A percentile compares a stretch with the other conserved stretches of the same genome.
Conservation (phyloP, 2,888 invertebrate species). For the Resseliella maxima region DNA sequence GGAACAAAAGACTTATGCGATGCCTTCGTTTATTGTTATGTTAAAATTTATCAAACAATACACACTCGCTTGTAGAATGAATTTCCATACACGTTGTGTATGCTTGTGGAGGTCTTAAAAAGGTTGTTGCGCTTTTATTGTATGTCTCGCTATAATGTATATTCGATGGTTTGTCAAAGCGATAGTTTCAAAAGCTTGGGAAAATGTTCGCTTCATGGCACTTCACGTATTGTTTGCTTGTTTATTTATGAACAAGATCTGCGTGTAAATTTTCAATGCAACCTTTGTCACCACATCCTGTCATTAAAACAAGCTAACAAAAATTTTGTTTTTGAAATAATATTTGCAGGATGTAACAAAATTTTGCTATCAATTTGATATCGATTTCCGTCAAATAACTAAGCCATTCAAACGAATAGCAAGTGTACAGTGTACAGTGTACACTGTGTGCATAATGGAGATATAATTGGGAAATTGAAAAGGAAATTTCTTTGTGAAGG, state of each 20-base stretch:
- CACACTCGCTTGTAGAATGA: not conserved
- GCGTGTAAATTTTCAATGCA: not conserved
- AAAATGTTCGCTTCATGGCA: not conserved
- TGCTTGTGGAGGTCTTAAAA: not conserved
- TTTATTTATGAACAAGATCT: slow-evolving; percentile 4
- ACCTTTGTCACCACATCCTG: slow-evolving; percentile 25
- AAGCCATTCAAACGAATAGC: not conserved
- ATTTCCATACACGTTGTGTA: not conserved
- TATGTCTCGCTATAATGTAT: not conserved
- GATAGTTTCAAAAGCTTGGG: not conserved
- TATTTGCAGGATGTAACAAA: slow-evolving; percentile 1
- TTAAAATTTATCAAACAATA: not conserved
- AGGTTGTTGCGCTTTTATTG: slow-evolving; percentile 49
- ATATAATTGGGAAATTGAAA: slow-evolving; percentile 48
- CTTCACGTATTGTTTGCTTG: slow-evolving; percentile 7
- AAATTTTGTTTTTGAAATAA: slow-evolving; percentile 18
- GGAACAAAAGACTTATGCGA: slow-evolving; percentile 19
- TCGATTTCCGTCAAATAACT: not conserved
- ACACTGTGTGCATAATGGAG: slow-evolving; percentile 31
- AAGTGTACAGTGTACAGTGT: too few relatives aligned
- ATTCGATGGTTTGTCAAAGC: not conserved
- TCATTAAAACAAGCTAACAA: not conserved
- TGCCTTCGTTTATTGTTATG: slow-evolving; percentile 12
- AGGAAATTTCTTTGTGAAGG: not conserved
- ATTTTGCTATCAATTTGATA: slow-evolving; percentile 3